phyloP scores from a whole-genome alignment of 2,797 vertebrate genomes.

The Acanthurus leucopareius region DNA sequence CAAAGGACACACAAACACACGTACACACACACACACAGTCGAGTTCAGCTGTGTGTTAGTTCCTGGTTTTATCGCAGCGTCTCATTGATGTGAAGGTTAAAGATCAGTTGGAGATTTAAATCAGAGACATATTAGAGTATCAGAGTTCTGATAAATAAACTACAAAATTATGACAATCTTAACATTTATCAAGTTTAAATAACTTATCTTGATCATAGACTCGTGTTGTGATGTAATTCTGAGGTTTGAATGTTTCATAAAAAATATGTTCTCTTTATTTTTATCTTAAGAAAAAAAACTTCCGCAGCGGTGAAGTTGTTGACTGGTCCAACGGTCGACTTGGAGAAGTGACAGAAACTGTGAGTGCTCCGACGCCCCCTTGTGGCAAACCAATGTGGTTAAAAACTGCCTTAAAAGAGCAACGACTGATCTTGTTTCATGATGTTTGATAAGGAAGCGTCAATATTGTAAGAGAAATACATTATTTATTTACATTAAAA shows the following conservation, averaged over 20 bases:
- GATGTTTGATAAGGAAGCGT: neutral
- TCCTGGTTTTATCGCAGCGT: conserved; percentile 28
- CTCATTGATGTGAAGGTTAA: neutral
- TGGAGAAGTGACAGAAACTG: neutral
- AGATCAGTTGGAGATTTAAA: neutral
- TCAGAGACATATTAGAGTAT: neutral
- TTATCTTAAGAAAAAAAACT: conserved; percentile 24
- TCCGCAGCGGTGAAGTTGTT: neutral
- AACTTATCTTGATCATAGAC: neutral
- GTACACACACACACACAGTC: neutral
- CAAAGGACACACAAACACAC: neutral
- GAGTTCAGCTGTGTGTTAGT: neutral
- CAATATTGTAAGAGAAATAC: neutral
- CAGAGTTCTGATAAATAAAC: neutral
- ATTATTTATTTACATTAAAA: neutral
- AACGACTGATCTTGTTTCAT: neutral
- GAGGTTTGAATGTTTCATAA: neutral
- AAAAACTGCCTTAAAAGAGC: neutral
- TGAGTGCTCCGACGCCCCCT: conserved; percentile 38
- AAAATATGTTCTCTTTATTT: conserved; percentile 8
- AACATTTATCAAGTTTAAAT: neutral
- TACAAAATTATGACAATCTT: neutral
- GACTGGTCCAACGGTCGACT: neutral
- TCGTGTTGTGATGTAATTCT: neutral
- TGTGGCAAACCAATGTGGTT: conserved; percentile 6